Evolutionary conservation across 2,797 vertebrate genomes (phyloP), one percentile per base, ranked within the genome.

Genomic region (Phylloscopus collybita): DNA sequence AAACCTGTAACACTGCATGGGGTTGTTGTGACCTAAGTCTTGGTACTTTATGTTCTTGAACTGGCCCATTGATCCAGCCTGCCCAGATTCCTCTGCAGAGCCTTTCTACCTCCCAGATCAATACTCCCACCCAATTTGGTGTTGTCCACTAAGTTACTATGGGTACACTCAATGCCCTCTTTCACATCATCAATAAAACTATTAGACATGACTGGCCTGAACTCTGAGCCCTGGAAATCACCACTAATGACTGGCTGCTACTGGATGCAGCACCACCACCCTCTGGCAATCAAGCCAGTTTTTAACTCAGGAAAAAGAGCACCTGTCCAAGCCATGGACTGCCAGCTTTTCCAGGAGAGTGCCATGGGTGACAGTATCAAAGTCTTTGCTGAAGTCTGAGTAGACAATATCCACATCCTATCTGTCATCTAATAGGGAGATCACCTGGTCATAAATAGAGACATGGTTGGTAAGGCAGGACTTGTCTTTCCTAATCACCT

Each of bases 331-430:
- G 40, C 11, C 19, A 23, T 7, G 12, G 17, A 22, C 29, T 38
- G 12, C 10, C 40, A n/a, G n/a, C 16, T 76, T 86, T 36, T 69
- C 47, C 54, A 60, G 22, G 18, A 45, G 18, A 45, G 16, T 22
- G 22, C 11, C 1, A 0, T 38, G 8, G 16, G 29, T 53, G 10
- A 38, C 2, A 22, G 7, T 51, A 51, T 38, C 8, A 53, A 61
- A 53, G 7, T 2, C 7, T 65, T 34, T 57, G 16, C 51, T 74
- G 81, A 49, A 34, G 17, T 42, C 44, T 0, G 1, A 34, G 30
- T 11, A 56, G 25, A 34, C 16, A 47, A 25, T 4, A 29, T 8
- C 11, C 11, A 25, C 16, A 61, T 6, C 30, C 16, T 53, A 61
- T 69, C 16, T 16, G 23, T 53, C 40, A n/a, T 29, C 23, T 22